A percentile compares a stretch with the other conserved stretches of the same genome.
These are phyloP conservation scores for Strigops habroptila DNA, from an alignment of 2,113 vertebrate genomes.

Conservation along the genomic window DNA sequence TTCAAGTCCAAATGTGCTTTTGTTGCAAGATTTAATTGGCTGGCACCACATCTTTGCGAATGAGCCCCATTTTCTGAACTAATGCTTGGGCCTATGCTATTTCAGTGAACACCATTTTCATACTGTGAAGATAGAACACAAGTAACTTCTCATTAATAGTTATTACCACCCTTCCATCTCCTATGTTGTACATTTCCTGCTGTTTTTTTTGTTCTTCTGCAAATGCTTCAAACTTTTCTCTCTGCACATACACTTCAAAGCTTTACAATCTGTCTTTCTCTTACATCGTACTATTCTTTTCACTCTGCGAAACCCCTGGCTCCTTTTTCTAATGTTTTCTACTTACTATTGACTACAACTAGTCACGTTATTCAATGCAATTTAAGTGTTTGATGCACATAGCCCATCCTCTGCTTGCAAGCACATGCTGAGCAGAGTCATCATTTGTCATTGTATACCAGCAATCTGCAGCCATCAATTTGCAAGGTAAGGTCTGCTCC, in stretches of 20 bases:
- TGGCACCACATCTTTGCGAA: neutral
- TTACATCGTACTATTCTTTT: neutral
- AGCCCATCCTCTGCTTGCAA: neutral
- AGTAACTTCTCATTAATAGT: neutral
- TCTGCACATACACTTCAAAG: neutral
- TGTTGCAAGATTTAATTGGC: neutral
- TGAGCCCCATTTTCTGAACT: neutral
- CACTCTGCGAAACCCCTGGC: neutral
- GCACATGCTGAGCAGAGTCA: neutral
- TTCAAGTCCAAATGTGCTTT: neutral
- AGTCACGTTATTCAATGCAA: neutral
- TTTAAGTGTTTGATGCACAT: neutral
- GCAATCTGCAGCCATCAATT: neutral
- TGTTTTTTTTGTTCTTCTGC: neutral
- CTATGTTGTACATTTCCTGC: neutral
- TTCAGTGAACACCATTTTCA: neutral
- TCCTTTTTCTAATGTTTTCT: neutral
- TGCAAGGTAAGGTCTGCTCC: neutral
- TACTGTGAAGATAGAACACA: neutral
- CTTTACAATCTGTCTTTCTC: neutral
- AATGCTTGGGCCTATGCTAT: accelerated
- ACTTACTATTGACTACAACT: neutral
- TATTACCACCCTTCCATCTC: neutral
- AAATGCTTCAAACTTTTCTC: neutral
- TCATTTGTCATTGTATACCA: slow-evolving; percentile 1